Percentiles rank a stretch among this genome's conserved stretches.
phyloP scores from a whole-genome alignment of 92 coral and sea anemone genomes.

The Zoanthus solanderi region DNA sequence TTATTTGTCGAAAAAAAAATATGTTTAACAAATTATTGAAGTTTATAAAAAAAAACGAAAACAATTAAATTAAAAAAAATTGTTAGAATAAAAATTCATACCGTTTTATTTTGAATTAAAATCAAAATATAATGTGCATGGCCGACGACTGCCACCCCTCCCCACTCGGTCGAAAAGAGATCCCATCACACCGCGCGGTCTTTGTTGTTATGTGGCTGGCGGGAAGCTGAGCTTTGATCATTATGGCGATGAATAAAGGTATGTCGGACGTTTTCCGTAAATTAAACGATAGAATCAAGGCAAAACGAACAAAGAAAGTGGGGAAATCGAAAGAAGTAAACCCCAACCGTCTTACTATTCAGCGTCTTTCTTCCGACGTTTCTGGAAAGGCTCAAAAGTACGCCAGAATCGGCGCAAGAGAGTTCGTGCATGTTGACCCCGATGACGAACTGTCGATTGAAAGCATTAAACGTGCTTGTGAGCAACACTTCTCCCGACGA shows the following conservation, averaged over 20 bases:
- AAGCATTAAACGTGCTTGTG: constrained; percentile 51
- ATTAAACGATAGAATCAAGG: constrained; percentile 21
- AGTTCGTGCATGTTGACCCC: not conserved
- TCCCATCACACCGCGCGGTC: constrained; percentile 28
- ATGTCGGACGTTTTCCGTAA: constrained; percentile 28
- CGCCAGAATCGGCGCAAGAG: constrained; percentile 7
- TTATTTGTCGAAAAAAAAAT: not conserved
- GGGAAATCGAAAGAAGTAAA: constrained; percentile 25
- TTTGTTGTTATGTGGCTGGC: not conserved
- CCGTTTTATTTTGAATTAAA: constrained; percentile 4
- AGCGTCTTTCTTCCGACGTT: constrained; percentile 26
- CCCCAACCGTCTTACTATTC: constrained; percentile 27
- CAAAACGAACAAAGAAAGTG: constrained; percentile 29
- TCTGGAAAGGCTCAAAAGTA: constrained; percentile 16
- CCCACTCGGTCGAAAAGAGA: constrained; percentile 32
- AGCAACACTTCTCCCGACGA: constrained; percentile 43
- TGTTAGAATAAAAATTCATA: constrained; percentile 16
- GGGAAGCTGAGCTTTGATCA: constrained; percentile 31
- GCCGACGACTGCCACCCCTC: constrained; percentile 25
- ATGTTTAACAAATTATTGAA: constrained; percentile 1
- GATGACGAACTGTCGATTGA: constrained; percentile 57
- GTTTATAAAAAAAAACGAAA: not conserved
- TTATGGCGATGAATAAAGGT: constrained; percentile 25
- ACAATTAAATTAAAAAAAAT: constrained; percentile 6
- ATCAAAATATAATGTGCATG: constrained; percentile 3